Evolutionary conservation across 2,888 invertebrate species (phyloP), one percentile per base, ranked within the genome.

Genomic region (Andricus quercusramuli): DNA sequence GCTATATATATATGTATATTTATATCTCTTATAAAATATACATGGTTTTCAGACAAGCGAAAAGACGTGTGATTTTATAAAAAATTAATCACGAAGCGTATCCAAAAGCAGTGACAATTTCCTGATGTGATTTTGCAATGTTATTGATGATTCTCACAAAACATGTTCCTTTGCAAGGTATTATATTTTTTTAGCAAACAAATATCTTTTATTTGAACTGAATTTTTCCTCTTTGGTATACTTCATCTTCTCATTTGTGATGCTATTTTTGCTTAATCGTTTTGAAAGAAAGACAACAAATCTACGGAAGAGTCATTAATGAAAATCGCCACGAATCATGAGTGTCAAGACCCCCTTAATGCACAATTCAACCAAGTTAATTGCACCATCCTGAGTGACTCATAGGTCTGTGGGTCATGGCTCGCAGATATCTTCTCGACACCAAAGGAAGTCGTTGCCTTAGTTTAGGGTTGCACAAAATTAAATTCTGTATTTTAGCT

Each of bases 351-450:
- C 80, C 88, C 88, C 88, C 88, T 89, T 87, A 86, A 88, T 84
- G 85, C 84, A 86, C 86, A 82, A 89, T 88, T 88, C 88, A 86
- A 81, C 82, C 85, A 84, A 86, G 85, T 87, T 90, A 90, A 91
- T 91, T 90, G 89, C 88, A 85, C 86, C 88, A 88, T 90, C 89
- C 89, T 88, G 88, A 86, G 85, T 89, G 89, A 90, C 85, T 88
- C 88, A 87, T 83, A 67, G 82, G 81, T 81, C 82, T 80, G 79
- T 79, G 79, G 85, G 86, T 87, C 87, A 85, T 78, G 66, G 80
- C 76, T 79, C 82, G 78, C 67, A 79, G 79, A 79, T 83, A 83
- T 86, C 84, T 83, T 85, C 78, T 65, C 68, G 32, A 41, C 41
- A n/a, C 64, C 77, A 70, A 68, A 62, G 59, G 15, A 44, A 64